phyloP scores from a whole-genome alignment of 2,888 invertebrate genomes.

The Eupithecia pulchellata region DNA sequence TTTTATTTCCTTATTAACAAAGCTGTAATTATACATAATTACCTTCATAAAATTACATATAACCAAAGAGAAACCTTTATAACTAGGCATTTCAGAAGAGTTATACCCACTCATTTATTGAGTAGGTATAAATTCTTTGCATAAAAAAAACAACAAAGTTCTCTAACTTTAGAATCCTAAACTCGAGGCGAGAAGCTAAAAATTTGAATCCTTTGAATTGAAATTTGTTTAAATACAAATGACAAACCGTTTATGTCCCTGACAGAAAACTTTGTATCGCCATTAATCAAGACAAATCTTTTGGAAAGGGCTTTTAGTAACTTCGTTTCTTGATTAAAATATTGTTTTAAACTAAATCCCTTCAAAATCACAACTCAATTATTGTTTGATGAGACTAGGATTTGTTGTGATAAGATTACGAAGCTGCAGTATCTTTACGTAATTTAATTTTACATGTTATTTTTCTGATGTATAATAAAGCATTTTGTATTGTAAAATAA shows the following conservation, averaged over 20 bases:
- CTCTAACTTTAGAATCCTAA: constrained; percentile 30
- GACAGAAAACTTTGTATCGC: constrained; percentile 54
- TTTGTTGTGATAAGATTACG: not conserved
- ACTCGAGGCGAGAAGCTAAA: constrained; percentile 27
- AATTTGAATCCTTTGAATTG: constrained; percentile 49
- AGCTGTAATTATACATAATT: no score
- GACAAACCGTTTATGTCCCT: constrained; percentile 54
- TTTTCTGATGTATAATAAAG: no score
- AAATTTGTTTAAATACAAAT: constrained; percentile 51
- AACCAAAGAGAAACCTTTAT: no score
- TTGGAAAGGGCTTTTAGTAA: constrained; percentile 41
- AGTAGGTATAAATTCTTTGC: no score
- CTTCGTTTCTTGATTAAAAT: constrained; percentile 12
- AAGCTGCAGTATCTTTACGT: no score
- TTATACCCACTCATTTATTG: not conserved
- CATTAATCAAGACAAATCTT: constrained; percentile 63
- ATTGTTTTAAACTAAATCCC: constrained; percentile 7
- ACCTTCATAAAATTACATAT: no score
- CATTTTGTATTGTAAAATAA: no score
- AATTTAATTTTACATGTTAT: no score
- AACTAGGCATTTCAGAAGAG: not conserved
- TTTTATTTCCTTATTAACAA: no score
- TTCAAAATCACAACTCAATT: constrained; percentile 1
- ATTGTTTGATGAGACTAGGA: not conserved
- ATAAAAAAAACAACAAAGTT: not conserved